Evolutionary conservation across 1,140 invertebrate genomes (phyloP).

Genomic region (Spodoptera litura): DNA sequence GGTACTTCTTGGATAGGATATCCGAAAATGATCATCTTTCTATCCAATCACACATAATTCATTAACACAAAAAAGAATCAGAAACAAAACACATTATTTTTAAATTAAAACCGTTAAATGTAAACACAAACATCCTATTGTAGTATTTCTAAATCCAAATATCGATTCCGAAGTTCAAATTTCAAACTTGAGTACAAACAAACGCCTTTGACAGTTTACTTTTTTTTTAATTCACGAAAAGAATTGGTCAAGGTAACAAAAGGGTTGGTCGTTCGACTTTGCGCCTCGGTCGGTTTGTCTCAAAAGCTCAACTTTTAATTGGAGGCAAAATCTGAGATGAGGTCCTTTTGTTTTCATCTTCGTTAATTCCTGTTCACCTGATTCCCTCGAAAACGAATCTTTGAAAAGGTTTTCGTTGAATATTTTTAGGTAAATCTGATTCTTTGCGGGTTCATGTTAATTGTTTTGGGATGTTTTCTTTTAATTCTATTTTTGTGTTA

Average conservation of each 20-base stretch:
- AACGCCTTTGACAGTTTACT: slow-evolving; percentile 1
- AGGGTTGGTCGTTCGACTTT: slow-evolving; percentile 58
- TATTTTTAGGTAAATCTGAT: slow-evolving; percentile 15
- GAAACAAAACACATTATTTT: too few relatives aligned
- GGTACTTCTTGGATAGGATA: too few relatives aligned
- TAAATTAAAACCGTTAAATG: too few relatives aligned
- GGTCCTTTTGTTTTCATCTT: slow-evolving; percentile 56
- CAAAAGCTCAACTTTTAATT: slow-evolving; percentile 74
- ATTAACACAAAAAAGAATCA: too few relatives aligned
- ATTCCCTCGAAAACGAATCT: slow-evolving; percentile 32
- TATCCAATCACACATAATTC: too few relatives aligned
- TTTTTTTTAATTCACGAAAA: not conserved
- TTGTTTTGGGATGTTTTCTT: not conserved
- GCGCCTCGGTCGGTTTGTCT: slow-evolving; percentile 58
- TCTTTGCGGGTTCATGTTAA: not conserved
- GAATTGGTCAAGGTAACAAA: slow-evolving; percentile 35
- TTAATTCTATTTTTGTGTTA: not conserved
- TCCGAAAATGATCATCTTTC: too few relatives aligned
- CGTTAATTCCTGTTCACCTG: slow-evolving; percentile 59
- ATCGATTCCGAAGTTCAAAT: not conserved
- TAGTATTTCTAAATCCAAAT: slow-evolving; percentile 34
- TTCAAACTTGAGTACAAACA: not conserved
- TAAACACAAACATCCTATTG: not conserved
- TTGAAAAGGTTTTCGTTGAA: slow-evolving; percentile 11
- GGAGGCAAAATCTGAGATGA: slow-evolving; percentile 63